Evolutionary conservation across 2,888 invertebrate species (phyloP), one percentile per base, ranked within the genome.

Genomic region (Keiferia lycopersicella): DNA sequence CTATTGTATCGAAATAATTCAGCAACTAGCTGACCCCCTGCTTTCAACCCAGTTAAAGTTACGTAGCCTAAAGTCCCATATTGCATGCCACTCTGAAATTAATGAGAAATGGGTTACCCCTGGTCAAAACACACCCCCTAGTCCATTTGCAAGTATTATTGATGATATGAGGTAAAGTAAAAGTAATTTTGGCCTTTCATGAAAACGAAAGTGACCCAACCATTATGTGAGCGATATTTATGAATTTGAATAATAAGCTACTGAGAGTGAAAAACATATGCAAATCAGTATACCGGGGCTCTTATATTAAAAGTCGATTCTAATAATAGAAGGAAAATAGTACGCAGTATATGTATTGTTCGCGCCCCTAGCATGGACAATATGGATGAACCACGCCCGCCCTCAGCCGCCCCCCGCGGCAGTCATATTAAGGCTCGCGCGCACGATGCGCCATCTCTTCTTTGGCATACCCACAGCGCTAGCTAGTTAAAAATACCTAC

Each of bases 71-170:
- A 79, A 77, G 73, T 74, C 75, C 74, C 75, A 73, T 77, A 81
- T 83, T 76, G 83, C 83, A 84, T 84, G 85, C 76, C 74, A 72
- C 73, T 69, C 69, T 72, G 73, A 79, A 82, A 83, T 84, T 84
- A 84, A 85, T 81, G 77, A 77, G 73, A 69, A 78, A 74, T 77
- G 75, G 77, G 78, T 79, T 78, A 78, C 77, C 78, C 78, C 69
- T 72, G 76, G 73, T 80, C 74, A 71, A 76, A 79, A 82, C 83
- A 84, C 83, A 79, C 83, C 83, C 79, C 67, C 65, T 64, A 73
- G 73, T 74, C 80, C 79, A 84, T 83, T 84, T 81, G 82, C 79
- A 77, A 78, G 77, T 80, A 79, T 83, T 84, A 84, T 84, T 83
- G 82, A 84, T 84, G 84, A 79, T 79, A 77, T 73, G 71, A 77